Conservation (phyloP, 2,797 vertebrate species). For the Strix occidentalis region DNA sequence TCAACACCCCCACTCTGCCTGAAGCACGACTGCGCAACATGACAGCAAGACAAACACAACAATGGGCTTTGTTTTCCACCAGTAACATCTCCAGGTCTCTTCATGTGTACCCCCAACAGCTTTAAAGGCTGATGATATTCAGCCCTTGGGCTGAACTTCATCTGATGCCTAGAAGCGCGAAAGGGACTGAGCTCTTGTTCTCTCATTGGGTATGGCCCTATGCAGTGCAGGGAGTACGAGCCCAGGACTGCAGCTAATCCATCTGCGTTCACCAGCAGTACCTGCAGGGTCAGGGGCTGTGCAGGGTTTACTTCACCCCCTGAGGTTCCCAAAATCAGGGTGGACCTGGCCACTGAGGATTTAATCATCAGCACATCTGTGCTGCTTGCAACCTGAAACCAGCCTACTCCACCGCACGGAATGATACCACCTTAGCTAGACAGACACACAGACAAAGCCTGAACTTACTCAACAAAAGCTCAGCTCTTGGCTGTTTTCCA, state of each 20-base stretch:
- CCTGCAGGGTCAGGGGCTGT: background rate
- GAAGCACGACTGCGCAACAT: background rate
- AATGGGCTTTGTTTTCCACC: background rate
- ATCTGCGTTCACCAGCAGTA: background rate
- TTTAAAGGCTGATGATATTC: background rate
- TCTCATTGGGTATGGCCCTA: rapidly evolving
- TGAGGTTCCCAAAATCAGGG: background rate
- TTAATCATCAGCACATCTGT: background rate
- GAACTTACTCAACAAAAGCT: background rate
- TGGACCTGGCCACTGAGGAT: background rate
- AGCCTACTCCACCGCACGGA: background rate
- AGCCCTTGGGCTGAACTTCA: background rate
- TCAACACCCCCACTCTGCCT: background rate
- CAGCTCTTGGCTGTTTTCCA: background rate
- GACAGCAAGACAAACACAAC: background rate
- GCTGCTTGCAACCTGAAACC: background rate
- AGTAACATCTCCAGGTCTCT: background rate
- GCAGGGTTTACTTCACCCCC: rapidly evolving
- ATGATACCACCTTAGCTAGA: background rate
- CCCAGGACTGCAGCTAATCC: background rate
- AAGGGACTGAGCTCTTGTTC: background rate
- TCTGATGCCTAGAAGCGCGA: background rate
- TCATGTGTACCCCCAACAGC: background rate
- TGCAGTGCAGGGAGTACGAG: rapidly evolving
- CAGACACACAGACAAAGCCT: background rate